Base-by-base conservation (phyloP, 2,888 invertebrate genomes). In the Drosophila macrothrix region DNA sequence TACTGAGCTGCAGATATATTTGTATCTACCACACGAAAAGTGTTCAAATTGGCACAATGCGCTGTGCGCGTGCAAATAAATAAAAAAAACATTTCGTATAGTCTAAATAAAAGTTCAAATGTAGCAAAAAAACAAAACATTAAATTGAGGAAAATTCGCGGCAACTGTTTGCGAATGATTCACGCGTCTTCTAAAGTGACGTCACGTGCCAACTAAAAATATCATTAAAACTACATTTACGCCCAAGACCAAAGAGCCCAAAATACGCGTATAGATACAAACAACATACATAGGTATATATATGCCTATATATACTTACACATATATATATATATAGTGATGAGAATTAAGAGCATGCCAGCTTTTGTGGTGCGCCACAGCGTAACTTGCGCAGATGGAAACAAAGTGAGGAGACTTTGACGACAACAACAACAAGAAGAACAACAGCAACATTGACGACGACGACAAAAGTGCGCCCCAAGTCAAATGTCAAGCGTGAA, bases 401-500 rank as follows among this genome's bases (percentile, higher is more conserved):
- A 75, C 65, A 54, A 76, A 64, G 74, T 73, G 78, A 73, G 65
- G 67, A 64, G 74, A 82, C 74, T 65, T 52, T 72, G 77, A 82
- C 82, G 71, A 72, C 79, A 77, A 84, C 80, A 31, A 67, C 75
- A 52, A 52, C 14, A 77, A 84, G 76, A 31, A 67, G 68, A 52
- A 52, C 14, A 22, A 14, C 22, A 37, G 4, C 14, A 53, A 31
- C 14, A 6, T 16, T 16, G 61, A 54, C 77, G 73, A 81, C 73
- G 73, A 83, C 83, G 74, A 79, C 82, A 82, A 90, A 85, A 91
- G 89, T 91, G 91, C 85, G 91, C 90, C 90, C 81, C 89, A 82
- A 92, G 92, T 92, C 92, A 92, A 92, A 92, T 91, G 92, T 91
- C 92, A 92, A 91, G 91, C 92, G 91, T 92, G 92, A 92, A 92